Conservation (phyloP, 2,888 invertebrate genomes). For the Heliothis peltigera region DNA sequence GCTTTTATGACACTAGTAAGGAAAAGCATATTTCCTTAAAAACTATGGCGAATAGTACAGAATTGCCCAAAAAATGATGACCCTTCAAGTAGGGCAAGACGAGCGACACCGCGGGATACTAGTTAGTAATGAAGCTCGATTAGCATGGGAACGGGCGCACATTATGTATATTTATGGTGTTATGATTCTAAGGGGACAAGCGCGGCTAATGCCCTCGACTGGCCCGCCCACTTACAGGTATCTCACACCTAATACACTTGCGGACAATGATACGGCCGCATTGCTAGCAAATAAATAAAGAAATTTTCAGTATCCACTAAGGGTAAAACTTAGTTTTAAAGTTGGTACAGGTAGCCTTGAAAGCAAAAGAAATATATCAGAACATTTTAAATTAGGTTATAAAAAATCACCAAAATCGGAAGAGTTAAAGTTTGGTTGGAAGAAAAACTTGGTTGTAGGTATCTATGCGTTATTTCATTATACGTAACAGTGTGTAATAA, state of each 20-base stretch:
- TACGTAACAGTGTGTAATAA: too few relatives aligned
- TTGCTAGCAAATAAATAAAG: neutral
- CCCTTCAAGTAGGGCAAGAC: neutral
- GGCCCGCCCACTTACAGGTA: conserved; percentile 62
- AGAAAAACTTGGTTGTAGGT: too few relatives aligned
- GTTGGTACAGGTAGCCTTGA: too few relatives aligned
- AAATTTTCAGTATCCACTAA: too few relatives aligned
- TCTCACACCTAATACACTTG: conserved; percentile 60
- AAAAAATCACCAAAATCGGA: too few relatives aligned
- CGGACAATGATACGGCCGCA: conserved; percentile 35
- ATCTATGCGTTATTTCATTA: too few relatives aligned
- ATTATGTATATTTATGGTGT: conserved; percentile 53
- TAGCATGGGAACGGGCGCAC: conserved; percentile 24
- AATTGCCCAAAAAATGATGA: neutral
- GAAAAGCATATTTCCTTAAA: too few relatives aligned
- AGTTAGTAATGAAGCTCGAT: conserved; percentile 2
- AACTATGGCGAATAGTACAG: neutral
- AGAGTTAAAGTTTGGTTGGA: too few relatives aligned
- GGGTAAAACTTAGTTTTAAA: too few relatives aligned
- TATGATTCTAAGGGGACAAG: conserved; percentile 56
- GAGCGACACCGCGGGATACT: neutral
- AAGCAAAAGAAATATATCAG: too few relatives aligned
- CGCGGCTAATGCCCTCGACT: conserved; percentile 69
- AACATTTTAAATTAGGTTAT: too few relatives aligned
- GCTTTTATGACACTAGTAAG: too few relatives aligned